phyloP scores from a whole-genome alignment of 2,113 vertebrate genomes.

The Synchiropus splendidus region DNA sequence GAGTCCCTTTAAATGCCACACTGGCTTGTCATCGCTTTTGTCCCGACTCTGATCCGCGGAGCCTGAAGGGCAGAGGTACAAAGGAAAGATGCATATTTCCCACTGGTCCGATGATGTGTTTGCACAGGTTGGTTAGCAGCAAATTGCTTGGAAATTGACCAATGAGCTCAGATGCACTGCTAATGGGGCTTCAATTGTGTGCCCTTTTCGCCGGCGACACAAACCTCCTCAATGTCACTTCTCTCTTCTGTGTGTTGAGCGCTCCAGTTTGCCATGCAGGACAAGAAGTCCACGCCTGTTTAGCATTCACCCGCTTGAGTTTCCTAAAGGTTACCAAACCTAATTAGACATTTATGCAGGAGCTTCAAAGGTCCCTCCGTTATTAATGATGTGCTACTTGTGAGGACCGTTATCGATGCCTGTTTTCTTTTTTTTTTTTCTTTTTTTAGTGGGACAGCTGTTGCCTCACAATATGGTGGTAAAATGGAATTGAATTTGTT shows the following conservation, averaged over 20 bases:
- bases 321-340: slow-evolving; percentile 72
- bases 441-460: no score
- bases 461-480: slow-evolving; percentile 57
- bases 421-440: no score
- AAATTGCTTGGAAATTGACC: slow-evolving; percentile 48
- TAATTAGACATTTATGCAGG: slow-evolving; percentile 74
- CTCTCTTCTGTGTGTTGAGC: slow-evolving; percentile 56
- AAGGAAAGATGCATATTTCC: slow-evolving; percentile 4
- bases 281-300: slow-evolving; percentile 51
- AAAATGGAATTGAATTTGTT: no score
- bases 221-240: slow-evolving; percentile 56
- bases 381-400: slow-evolving; percentile 71
- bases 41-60: slow-evolving; percentile 33
- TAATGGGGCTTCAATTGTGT: no score
- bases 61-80: slow-evolving; percentile 16
- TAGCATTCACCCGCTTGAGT: slow-evolving; percentile 67
- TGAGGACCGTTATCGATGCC: slow-evolving; percentile 58
- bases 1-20: slow-evolving; percentile 33
- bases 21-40: slow-evolving; percentile 24
- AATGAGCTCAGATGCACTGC: slow-evolving; percentile 51
- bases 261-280: slow-evolving; percentile 64
- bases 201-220: slow-evolving; percentile 52
- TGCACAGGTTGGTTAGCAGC: slow-evolving; percentile 35
- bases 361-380: slow-evolving; percentile 69
- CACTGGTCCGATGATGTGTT: slow-evolving; percentile 24